Evolutionary conservation across 2,797 vertebrate genomes (phyloP).

Genomic region (Melanotaenia maccullochi): DNA sequence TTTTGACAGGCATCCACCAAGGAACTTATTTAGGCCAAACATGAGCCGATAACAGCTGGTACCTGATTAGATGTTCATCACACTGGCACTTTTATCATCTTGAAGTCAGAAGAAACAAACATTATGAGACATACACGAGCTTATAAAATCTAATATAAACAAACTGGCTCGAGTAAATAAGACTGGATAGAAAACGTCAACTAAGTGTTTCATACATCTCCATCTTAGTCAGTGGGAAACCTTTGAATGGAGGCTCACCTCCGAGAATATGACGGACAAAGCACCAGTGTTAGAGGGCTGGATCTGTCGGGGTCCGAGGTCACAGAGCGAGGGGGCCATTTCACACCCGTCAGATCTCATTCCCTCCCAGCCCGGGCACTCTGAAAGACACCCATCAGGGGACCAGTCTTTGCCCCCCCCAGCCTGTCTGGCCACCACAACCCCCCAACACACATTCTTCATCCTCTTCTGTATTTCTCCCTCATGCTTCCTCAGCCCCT

Average conservation of each 20-base stretch:
- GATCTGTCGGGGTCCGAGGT: constrained; percentile 48
- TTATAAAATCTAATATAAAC: too few relatives aligned
- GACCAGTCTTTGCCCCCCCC: constrained; percentile 61
- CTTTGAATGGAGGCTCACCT: constrained; percentile 40
- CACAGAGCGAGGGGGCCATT: constrained; percentile 56
- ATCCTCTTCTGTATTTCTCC: constrained; percentile 30
- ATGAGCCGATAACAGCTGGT: too few relatives aligned
- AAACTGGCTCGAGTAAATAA: too few relatives aligned
- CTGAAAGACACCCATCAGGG: constrained; percentile 75
- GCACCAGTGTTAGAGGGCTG: constrained; percentile 50
- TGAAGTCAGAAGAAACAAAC: too few relatives aligned
- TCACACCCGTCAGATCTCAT: constrained; percentile 73
- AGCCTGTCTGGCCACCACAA: constrained; percentile 53
- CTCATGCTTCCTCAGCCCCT: constrained; percentile 42
- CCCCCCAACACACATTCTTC: constrained; percentile 29
- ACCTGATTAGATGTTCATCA: too few relatives aligned
- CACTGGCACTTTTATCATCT: too few relatives aligned
- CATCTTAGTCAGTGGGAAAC: constrained; percentile 19
- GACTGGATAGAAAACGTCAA: too few relatives aligned
- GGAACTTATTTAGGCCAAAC: too few relatives aligned
- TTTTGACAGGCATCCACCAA: not conserved
- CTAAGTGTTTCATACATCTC: constrained; percentile 10
- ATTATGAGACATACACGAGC: too few relatives aligned
- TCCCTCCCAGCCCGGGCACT: constrained; percentile 53
- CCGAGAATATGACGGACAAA: constrained; percentile 53